Evolutionary conservation across 2,113 vertebrate genomes (phyloP), one percentile per base, ranked within the genome.

Genomic region (Ascaphus truei): DNA sequence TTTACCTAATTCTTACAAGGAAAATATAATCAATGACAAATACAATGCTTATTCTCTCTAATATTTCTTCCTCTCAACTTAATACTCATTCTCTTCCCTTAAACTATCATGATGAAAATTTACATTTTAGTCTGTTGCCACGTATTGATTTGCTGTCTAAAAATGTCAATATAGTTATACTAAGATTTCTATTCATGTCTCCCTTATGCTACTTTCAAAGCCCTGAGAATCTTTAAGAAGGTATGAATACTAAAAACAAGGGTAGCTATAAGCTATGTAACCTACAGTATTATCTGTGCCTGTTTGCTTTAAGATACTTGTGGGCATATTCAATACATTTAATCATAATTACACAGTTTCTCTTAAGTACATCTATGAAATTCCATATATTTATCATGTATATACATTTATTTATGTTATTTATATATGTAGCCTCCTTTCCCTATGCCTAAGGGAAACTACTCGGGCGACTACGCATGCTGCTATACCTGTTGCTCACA

Each of bases 131-230:
- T 34, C 8, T 57, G 37, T 36, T 57, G 64, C 36, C 26, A 57
- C 26, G 22, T 67, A 67, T 67, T 57, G 64, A 67, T 67, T 57
- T 67, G 4, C 64, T 67, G 52, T 67, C 64, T 56, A 7, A 43
- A 63, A 53, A 55, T 55, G 63, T 55, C 63, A 53, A 55, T 66
- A 41, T 43, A 30, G 25, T 66, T 66, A 66, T 56, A 31, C 15
- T 5, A 67, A 67, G 51, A 67, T 57, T 57, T 67, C 37, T 57
- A n/a, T 57, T 67, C 37, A 57, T 45, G 62, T 41, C 27, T 67
- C 18, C 27, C 41, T 67, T 43, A 47, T 33, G 23, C 51, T 57
- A 45, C 47, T 57, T 27, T 65, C 30, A 47, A 57, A 39, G 16
- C 43, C 57, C 30, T 67, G 43, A 63, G 33, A 57, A 33, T 18